A percentile compares a stretch with the other conserved stretches of the same genome.
These are phyloP conservation scores for Eueides isabella DNA, from an alignment of 1,140 invertebrate species.

Conservation along the genomic window DNA sequence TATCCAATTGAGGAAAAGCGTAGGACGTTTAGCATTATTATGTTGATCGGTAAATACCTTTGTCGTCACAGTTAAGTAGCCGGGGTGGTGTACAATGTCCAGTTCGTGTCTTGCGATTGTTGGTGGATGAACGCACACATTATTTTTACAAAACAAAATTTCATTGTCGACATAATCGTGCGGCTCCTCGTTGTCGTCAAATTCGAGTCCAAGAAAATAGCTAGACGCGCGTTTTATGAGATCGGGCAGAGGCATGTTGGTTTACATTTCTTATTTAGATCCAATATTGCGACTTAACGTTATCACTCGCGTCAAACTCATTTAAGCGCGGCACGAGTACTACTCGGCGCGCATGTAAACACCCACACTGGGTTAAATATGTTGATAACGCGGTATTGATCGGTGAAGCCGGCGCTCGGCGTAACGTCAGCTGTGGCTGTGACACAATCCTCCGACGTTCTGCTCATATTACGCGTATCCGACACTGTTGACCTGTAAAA, in stretches of 20 bases:
- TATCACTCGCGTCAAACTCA: constrained; percentile 66
- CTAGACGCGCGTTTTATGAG: constrained; percentile 89
- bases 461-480: constrained; percentile 24
- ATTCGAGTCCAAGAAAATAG: constrained; percentile 87
- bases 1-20: constrained; percentile 95
- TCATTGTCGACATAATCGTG: constrained; percentile 90
- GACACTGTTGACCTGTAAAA: constrained; percentile 22
- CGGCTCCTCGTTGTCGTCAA: constrained; percentile 83
- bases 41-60: constrained; percentile 89
- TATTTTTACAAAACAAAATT: constrained; percentile 94
- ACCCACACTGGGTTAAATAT: constrained; percentile 64
- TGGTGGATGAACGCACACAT: constrained; percentile 97
- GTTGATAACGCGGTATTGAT: constrained; percentile 79
- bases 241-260: constrained; percentile 88
- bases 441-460: constrained; percentile 38
- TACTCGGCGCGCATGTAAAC: constrained; percentile 78
- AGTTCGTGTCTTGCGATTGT: constrained; percentile 89
- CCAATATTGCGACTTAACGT: constrained; percentile 41
- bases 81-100: constrained; percentile 94
- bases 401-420: constrained; percentile 51
- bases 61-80: constrained; percentile 93
- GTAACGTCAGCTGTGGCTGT: constrained; percentile 58
- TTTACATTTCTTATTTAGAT: constrained; percentile 67
- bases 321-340: constrained; percentile 63
- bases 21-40: constrained; percentile 88